A percentile compares a stretch with the other conserved stretches of the same genome.
phyloP scores from a whole-genome alignment of 2,797 vertebrate species.

The Tolypeutes matacus region DNA sequence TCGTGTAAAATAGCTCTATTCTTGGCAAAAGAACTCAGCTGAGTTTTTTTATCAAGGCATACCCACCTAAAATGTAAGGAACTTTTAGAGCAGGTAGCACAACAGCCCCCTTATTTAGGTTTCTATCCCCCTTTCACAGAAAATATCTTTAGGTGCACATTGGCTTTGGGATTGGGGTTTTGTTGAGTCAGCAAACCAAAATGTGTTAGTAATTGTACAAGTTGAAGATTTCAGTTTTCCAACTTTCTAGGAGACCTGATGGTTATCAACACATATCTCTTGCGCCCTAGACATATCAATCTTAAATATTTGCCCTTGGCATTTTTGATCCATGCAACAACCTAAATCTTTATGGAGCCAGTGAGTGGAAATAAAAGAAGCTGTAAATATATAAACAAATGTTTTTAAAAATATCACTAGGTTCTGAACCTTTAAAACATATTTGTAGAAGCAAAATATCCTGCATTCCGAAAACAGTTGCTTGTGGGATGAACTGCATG shows the following conservation, averaged over 20 bases:
- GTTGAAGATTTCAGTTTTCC: slow-evolving; percentile 55
- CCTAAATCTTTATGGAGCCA: neutral
- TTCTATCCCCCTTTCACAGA: neutral
- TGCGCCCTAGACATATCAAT: neutral
- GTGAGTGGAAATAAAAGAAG: neutral
- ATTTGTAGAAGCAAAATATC: neutral
- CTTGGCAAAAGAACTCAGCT: slow-evolving; percentile 17
- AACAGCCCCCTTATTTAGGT: neutral
- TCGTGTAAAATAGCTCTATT: slow-evolving; percentile 38
- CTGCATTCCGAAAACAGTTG: neutral
- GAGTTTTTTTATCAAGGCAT: neutral
- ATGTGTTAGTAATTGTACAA: slow-evolving; percentile 46
- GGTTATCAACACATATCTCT: slow-evolving; percentile 59
- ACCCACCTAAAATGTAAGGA: neutral
- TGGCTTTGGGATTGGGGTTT: neutral
- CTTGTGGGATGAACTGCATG: neutral
- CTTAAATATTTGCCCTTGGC: slow-evolving; percentile 54
- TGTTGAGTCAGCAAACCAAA: neutral
- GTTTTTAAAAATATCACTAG: slow-evolving; percentile 44
- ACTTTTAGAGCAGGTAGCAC: neutral
- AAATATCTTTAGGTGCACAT: neutral
- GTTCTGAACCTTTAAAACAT: slow-evolving; percentile 23
- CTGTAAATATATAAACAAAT: slow-evolving; percentile 22
- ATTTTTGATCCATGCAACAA: slow-evolving; percentile 57
- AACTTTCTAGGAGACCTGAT: slow-evolving; percentile 47